Conservation (phyloP, 2,888 invertebrate species). For the Sipha maydis region DNA sequence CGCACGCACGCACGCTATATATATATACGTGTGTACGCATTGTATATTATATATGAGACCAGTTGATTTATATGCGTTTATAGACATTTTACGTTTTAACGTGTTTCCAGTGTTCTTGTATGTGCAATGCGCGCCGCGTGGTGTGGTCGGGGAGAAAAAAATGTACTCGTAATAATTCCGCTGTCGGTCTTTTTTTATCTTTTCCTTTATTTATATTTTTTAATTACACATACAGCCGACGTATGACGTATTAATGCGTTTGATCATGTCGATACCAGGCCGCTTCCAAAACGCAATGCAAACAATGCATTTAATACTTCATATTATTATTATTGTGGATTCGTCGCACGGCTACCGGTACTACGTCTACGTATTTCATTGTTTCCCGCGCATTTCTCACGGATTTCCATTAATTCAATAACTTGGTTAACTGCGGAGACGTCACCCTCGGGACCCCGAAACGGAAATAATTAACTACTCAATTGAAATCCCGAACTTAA, state of each 20-base stretch:
- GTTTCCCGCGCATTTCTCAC: constrained; percentile 40
- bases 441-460: neutral
- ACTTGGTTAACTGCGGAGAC: neutral
- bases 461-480: neutral
- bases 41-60: constrained; percentile 4
- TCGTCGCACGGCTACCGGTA: constrained; percentile 49
- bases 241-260: constrained; percentile 44
- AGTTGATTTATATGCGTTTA: constrained; percentile 45
- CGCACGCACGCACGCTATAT: neutral
- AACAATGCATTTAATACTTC: constrained; percentile 46
- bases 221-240: constrained; percentile 47
- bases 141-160: neutral
- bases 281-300: constrained; percentile 42
- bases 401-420: neutral
- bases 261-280: constrained; percentile 35
- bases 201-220: constrained; percentile 24
- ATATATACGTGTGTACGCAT: neutral
- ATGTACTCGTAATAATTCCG: constrained; percentile 13
- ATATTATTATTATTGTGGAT: constrained; percentile 40
- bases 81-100: constrained; percentile 3
- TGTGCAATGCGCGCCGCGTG: neutral
- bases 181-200: constrained; percentile 4
- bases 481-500: neutral
- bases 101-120: constrained; percentile 19
- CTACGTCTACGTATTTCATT: constrained; percentile 17